Percentiles rank a stretch among this genome's conserved stretches.
Conservation (phyloP, 37 sponge, comb jelly and placozoan species). For the Chondrosia reniformis region DNA sequence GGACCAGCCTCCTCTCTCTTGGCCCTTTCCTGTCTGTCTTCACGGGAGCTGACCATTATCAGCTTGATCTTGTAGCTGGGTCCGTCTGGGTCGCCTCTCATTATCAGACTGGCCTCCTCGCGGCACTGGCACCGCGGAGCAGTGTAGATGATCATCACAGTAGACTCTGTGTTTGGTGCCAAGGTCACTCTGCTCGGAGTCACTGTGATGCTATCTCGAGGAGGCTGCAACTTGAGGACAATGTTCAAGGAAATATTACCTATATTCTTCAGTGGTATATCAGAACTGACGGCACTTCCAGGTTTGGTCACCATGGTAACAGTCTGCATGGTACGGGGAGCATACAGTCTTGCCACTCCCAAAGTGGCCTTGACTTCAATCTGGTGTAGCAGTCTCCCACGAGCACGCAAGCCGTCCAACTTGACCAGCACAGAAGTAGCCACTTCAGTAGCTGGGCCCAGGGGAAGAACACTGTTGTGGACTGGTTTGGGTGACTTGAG, state of each 20-base stretch:
- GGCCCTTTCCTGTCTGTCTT: neutral
- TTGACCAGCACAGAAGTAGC: neutral
- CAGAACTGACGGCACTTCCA: conserved; percentile 25
- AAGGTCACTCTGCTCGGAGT: conserved; percentile 31
- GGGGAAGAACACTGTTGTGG: neutral
- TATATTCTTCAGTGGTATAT: conserved; percentile 60
- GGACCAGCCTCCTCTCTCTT: neutral
- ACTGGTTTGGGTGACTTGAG: conserved; percentile 2
- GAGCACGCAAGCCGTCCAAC: neutral
- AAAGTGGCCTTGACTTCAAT: conserved; percentile 39
- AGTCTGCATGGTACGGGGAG: conserved; percentile 33
- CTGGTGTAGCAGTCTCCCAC: conserved; percentile 5
- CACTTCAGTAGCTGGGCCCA: neutral
- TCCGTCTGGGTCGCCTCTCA: conserved; percentile 52
- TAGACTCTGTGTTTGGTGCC: conserved; percentile 22
- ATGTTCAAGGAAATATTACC: conserved; percentile 64
- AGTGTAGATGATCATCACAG: conserved; percentile 14
- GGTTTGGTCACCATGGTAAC: conserved; percentile 28
- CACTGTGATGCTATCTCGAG: conserved; percentile 21
- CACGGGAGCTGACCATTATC: neutral
- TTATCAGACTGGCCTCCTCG: conserved; percentile 3
- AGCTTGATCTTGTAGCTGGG: conserved; percentile 60
- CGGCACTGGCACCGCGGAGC: neutral
- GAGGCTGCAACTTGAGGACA: neutral
- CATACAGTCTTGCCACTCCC: conserved; percentile 55